Evolutionary conservation across 2,888 invertebrate species (phyloP).

Genomic region (Pinctada fucata): DNA sequence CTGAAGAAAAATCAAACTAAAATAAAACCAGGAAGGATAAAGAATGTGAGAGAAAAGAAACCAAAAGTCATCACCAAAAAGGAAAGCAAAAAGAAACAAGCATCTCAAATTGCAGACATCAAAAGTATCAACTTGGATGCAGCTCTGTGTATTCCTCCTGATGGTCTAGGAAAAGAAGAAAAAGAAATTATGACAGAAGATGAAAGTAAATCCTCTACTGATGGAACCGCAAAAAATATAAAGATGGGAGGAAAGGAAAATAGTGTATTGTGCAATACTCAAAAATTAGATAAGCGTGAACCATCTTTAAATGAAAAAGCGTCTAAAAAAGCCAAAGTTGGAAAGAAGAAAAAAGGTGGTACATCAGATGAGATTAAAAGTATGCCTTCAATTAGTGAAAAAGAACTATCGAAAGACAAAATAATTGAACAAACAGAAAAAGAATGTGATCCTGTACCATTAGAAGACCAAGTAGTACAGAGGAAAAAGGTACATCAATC

Average conservation of each 20-base stretch:
- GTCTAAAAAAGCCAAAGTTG: neutral
- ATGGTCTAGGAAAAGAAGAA: too few species aligned
- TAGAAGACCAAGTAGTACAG: neutral
- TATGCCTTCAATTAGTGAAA: constrained; percentile 2
- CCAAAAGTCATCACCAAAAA: neutral
- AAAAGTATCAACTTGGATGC: too few species aligned
- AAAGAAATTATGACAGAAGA: too few species aligned
- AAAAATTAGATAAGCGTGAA: too few species aligned
- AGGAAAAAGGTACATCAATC: neutral
- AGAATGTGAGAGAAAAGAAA: neutral
- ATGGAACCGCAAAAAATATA: too few species aligned
- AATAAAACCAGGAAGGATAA: neutral
- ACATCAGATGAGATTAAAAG: neutral
- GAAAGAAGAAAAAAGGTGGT: neutral
- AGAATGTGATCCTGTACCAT: neutral
- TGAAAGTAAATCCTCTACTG: too few species aligned
- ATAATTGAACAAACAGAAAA: neutral
- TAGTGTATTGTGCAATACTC: too few species aligned
- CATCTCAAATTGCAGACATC: too few species aligned
- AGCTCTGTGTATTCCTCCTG: too few species aligned
- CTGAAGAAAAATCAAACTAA: neutral
- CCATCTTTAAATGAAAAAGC: too few species aligned
- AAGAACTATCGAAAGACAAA: neutral
- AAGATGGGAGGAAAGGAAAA: too few species aligned
- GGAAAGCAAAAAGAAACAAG: neutral